These are phyloP conservation scores for Botia almorhae DNA, from an alignment of 2,797 vertebrate species.

Conservation along the genomic window DNA sequence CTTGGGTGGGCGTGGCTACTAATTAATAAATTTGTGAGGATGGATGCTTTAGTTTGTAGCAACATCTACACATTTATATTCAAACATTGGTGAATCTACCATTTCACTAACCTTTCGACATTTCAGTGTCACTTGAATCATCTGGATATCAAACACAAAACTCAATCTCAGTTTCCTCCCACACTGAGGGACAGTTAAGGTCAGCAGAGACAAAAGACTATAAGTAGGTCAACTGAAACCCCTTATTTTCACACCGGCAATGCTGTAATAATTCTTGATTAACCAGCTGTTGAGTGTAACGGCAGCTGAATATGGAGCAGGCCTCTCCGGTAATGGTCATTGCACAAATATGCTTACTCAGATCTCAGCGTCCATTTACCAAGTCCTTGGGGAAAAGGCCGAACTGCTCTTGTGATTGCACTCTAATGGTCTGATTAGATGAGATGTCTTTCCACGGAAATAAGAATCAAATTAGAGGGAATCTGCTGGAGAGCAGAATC, in stretches of 20 bases:
- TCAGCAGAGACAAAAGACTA: slow-evolving; percentile 18
- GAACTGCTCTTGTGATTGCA: slow-evolving; percentile 32
- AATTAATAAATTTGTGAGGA: slow-evolving; percentile 2
- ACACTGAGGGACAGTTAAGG: slow-evolving; percentile 4
- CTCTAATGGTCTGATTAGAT: slow-evolving; percentile 49
- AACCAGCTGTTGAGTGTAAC: slow-evolving; percentile 57
- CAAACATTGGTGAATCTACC: neutral
- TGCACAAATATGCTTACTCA: slow-evolving; percentile 43
- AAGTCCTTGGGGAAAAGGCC: slow-evolving; percentile 50
- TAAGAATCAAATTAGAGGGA: slow-evolving; percentile 30
- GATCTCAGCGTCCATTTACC: slow-evolving; percentile 45
- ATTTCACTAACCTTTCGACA: neutral
- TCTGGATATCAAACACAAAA: neutral
- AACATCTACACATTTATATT: neutral
- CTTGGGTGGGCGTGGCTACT: neutral
- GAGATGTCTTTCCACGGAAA: slow-evolving; percentile 16
- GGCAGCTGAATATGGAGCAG: slow-evolving; percentile 44
- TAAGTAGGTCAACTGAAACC: slow-evolving; percentile 50
- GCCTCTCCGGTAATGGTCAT: slow-evolving; percentile 34
- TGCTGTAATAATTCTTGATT: slow-evolving; percentile 49
- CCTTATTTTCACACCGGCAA: slow-evolving; percentile 33
- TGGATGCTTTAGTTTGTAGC: neutral
- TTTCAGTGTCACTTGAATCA: neutral
- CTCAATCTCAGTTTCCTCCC: neutral
- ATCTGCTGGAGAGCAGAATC: slow-evolving; percentile 1